phyloP scores from a whole-genome alignment of 2,797 vertebrate species.

The Falco novaeseelandiae region DNA sequence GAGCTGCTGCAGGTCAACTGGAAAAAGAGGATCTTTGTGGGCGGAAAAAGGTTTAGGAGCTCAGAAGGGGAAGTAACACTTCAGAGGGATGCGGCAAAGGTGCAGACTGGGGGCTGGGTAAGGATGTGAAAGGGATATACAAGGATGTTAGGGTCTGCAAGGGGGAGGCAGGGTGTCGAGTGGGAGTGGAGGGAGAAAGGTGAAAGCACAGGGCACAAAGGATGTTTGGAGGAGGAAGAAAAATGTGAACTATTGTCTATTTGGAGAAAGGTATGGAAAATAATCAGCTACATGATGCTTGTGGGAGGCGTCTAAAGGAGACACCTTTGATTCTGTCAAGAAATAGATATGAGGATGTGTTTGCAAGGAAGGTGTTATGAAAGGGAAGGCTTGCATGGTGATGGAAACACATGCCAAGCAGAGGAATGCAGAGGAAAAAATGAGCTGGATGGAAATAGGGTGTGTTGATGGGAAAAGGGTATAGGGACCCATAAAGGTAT shows the following conservation, averaged over 20 bases:
- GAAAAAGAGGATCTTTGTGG: neutral
- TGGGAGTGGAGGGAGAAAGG: neutral
- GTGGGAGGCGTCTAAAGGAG: neutral
- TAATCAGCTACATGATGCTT: constrained; percentile 7
- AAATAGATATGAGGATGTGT: neutral
- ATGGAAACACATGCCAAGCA: neutral
- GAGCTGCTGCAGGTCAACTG: neutral
- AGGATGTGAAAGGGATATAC: neutral
- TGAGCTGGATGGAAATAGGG: neutral
- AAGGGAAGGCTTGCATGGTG: neutral
- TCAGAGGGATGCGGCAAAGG: neutral
- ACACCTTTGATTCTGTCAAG: constrained; percentile 17
- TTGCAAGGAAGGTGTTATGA: neutral
- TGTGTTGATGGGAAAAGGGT: neutral
- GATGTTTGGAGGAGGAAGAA: constrained; percentile 47
- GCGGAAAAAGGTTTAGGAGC: neutral
- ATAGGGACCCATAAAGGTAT: neutral
- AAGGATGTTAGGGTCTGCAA: neutral
- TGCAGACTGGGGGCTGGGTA: neutral
- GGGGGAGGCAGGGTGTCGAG: neutral
- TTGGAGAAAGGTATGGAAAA: constrained; percentile 61
- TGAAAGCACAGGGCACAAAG: constrained; percentile 15
- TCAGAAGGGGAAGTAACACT: neutral
- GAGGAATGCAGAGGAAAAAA: neutral
- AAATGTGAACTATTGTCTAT: constrained; percentile 34